Evolutionary conservation across 2,888 invertebrate genomes (phyloP).

Genomic region (Cataglyphis livida): DNA sequence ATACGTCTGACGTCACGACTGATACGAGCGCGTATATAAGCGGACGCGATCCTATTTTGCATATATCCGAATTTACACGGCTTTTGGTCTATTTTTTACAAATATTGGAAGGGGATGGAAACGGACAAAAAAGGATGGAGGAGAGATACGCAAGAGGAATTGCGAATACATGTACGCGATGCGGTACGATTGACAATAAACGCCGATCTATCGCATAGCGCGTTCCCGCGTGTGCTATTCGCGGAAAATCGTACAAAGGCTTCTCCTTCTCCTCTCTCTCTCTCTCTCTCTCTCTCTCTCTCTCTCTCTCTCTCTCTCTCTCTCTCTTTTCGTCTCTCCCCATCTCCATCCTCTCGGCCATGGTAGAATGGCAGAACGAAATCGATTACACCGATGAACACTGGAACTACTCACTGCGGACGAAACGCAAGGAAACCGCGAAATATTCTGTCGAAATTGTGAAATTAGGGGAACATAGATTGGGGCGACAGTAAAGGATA

Average conservation of each 20-base stretch:
- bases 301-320: background rate
- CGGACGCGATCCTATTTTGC: conserved; percentile 62
- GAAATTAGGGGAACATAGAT: conserved; percentile 44
- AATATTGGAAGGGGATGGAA: background rate
- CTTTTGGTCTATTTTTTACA: conserved; percentile 51
- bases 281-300: background rate
- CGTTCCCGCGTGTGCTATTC: conserved; percentile 41
- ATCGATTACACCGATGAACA: conserved; percentile 59
- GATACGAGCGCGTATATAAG: conserved; percentile 18
- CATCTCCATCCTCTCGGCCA: background rate
- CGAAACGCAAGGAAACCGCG: conserved; percentile 43
- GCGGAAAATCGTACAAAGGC: conserved; percentile 48
- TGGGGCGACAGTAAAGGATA: background rate
- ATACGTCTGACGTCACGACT: background rate
- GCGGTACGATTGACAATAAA: conserved; percentile 59
- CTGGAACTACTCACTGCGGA: conserved; percentile 43
- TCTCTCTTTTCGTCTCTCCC: background rate
- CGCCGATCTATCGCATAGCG: conserved; percentile 45
- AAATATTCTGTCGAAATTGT: conserved; percentile 30
- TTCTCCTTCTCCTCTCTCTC: background rate
- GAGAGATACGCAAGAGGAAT: background rate
- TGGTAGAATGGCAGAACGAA: conserved; percentile 36
- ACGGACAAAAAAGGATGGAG: background rate
- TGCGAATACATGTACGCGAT: conserved; percentile 27
- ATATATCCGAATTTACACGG: conserved; percentile 59